Evolutionary conservation across 1,140 invertebrate species (phyloP).

Genomic region (Trachelipus rathkii): DNA sequence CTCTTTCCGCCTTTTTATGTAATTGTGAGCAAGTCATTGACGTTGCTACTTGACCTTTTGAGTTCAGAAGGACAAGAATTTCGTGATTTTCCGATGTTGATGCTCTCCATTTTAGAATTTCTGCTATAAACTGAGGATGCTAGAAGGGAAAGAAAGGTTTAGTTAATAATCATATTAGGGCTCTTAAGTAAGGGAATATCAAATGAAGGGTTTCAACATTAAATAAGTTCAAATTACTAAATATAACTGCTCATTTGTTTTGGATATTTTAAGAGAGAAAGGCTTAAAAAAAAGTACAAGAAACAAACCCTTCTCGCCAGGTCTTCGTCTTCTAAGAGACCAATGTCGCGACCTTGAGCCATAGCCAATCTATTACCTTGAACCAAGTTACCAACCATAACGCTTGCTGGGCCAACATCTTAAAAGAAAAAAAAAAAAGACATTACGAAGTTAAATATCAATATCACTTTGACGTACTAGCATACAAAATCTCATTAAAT

Average conservation of each 20-base stretch:
- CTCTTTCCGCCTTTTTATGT: constrained; percentile 92
- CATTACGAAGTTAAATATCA: constrained; percentile 14
- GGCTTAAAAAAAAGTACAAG: too few species aligned
- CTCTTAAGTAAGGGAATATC: too few species aligned
- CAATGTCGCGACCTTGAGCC: constrained; percentile 90
- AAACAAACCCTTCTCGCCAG: constrained; percentile 77
- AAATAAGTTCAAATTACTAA: too few species aligned
- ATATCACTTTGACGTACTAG: background rate
- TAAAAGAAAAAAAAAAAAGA: constrained; percentile 48
- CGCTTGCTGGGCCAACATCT: constrained; percentile 97
- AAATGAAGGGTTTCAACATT: too few species aligned
- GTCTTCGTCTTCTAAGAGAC: constrained; percentile 72
- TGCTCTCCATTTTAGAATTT: constrained; percentile 92
- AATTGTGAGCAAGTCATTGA: constrained; percentile 89
- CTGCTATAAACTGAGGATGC: constrained; percentile 91
- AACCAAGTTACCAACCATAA: constrained; percentile 98
- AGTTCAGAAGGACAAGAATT: constrained; percentile 93
- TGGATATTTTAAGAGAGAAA: too few species aligned
- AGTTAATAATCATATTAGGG: background rate
- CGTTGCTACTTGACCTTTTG: constrained; percentile 83
- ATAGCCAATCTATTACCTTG: constrained; percentile 93
- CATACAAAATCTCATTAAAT: constrained; percentile 11
- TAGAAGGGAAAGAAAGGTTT: constrained; percentile 52
- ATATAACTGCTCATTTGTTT: too few species aligned
- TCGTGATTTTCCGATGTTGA: constrained; percentile 92